phyloP scores from a whole-genome alignment of 2,888 invertebrate genomes.

The Spodoptera exigua region DNA sequence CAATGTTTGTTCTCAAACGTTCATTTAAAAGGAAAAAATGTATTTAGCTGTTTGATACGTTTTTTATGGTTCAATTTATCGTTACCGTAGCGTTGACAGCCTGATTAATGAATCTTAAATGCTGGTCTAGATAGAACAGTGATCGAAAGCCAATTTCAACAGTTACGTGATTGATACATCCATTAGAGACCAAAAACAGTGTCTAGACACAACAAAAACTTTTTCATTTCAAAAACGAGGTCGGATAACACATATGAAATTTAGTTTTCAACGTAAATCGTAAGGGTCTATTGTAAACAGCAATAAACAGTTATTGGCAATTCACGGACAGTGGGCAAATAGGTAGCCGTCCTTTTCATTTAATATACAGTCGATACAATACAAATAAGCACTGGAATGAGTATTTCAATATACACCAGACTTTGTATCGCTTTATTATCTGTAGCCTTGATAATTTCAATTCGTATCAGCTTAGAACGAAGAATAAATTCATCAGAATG shows the following conservation, averaged over 20 bases:
- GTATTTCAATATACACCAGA: not conserved
- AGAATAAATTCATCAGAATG: no score
- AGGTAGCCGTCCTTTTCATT: conserved; percentile 33
- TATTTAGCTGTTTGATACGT: not conserved
- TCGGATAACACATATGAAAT: not conserved
- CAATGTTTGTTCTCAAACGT: not conserved
- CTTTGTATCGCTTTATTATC: not conserved
- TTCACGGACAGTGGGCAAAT: conserved; percentile 24
- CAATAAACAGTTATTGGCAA: conserved; percentile 37
- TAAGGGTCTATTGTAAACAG: conserved; percentile 34
- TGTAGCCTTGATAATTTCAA: no score
- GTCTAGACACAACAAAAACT: no score
- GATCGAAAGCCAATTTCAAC: no score
- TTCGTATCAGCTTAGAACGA: no score
- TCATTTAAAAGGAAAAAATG: not conserved
- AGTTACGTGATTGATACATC: no score
- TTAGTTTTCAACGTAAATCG: conserved; percentile 24
- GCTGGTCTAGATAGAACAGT: no score
- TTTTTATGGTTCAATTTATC: no score
- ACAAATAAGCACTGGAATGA: conserved; percentile 13
- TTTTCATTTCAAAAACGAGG: no score
- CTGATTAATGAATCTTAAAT: no score
- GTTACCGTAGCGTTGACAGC: no score
- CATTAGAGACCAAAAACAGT: no score
- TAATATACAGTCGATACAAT: conserved; percentile 14